Evolutionary conservation across 1,140 invertebrate species (phyloP), one percentile per base, ranked within the genome.

Genomic region (Tribolium madens): DNA sequence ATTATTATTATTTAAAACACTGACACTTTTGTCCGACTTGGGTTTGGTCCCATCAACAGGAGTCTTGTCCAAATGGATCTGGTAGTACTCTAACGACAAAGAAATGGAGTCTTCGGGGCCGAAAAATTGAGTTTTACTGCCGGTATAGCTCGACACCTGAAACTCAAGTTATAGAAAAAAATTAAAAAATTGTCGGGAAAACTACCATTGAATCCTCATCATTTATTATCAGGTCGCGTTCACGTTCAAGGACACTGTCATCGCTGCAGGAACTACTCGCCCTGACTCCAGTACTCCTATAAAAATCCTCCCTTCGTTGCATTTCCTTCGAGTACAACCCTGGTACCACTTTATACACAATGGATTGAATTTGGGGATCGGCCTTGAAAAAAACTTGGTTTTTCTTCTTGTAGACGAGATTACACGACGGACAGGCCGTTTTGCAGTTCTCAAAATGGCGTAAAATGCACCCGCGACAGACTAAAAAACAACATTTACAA

Each of bases 311-410:
- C 57, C 93, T 84, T 75, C 94, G 89, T 83, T 93, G 91, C 92
- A 97, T 96, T 88, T 98, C 97, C 82, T 91, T 92, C 87, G 95
- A 93, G 85, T 95, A 97, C 0, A 98, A 87, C 0, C 94, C 94
- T 31, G 97, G 97, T 46, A 98, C 96, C 76, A 98, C 86, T 89
- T 98, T 98, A 86, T 98, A 99, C 0, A 98, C 96, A 82, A 98
- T 93, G 80, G 97, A 94, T 88, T 98, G 97, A 31, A 98, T 87
- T 33, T 95, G 94, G 83, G 95, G 94, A 87, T 98, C 97, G 36
- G 75, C 81, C 80, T 78, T 79, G 73, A 82, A 83, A 72, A 78
- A 83, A n/a, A 71, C 53, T 57, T 83, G 81, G 7, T 78, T 79
- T 53, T 83, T 84, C 68, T 82, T 82, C 57, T 83, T 84, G 74